Conservation (phyloP, 2,797 vertebrate genomes). For the Aulostomus chinensis region DNA sequence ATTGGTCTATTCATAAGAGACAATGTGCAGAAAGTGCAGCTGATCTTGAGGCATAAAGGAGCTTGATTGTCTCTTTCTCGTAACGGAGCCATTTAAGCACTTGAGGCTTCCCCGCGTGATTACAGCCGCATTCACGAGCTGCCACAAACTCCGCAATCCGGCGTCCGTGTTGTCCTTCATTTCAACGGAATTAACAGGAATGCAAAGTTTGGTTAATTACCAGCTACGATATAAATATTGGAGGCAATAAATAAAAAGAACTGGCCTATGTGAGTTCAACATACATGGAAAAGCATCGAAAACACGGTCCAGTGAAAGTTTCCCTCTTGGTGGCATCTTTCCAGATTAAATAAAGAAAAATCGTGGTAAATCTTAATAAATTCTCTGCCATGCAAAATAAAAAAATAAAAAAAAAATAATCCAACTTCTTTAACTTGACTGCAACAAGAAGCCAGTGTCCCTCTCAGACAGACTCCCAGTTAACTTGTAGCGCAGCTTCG, state of each 20-base stretch:
- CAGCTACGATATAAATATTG: conserved; percentile 68
- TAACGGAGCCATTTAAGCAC: conserved; percentile 74
- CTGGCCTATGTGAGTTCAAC: conserved; percentile 24
- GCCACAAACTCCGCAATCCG: conserved; percentile 68
- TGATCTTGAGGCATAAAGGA: conserved; percentile 78
- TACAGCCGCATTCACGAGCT: conserved; percentile 74
- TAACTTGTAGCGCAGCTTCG: conserved; percentile 8
- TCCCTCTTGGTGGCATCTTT: background rate
- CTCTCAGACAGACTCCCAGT: conserved; percentile 18
- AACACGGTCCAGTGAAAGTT: conserved; percentile 60
- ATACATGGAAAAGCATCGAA: conserved; percentile 42
- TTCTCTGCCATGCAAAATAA: background rate
- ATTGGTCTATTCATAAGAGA: conserved; percentile 77
- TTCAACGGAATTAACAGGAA: conserved; percentile 65
- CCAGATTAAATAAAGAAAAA: no score
- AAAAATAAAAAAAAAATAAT: conserved; percentile 15
- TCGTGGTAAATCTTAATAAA: no score
- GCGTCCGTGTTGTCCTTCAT: conserved; percentile 73
- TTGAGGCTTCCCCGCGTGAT: conserved; percentile 73
- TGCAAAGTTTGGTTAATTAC: conserved; percentile 68
- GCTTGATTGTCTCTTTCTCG: conserved; percentile 77
- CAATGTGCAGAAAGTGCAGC: conserved; percentile 76
- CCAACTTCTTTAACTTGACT: conserved; percentile 31
- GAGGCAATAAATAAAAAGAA: conserved; percentile 45
- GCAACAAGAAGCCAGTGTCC: conserved; percentile 16